phyloP scores from a whole-genome alignment of 2,888 invertebrate genomes.

The Leucoma salicis region DNA sequence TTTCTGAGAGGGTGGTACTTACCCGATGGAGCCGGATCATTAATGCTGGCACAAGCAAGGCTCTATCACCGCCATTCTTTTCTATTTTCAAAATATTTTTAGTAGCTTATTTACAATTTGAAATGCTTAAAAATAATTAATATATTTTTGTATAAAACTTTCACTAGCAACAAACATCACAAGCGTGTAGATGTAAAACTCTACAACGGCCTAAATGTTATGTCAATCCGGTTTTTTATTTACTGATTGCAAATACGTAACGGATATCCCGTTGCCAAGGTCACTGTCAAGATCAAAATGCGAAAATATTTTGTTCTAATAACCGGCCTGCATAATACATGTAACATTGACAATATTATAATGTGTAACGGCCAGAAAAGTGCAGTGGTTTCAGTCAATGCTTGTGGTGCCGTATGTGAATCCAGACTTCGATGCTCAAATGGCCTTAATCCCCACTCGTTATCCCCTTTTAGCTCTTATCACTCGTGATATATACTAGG shows the following conservation, averaged over 20 bases:
- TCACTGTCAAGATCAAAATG: conserved; percentile 25
- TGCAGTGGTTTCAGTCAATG: no score
- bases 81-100: no score
- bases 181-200: not conserved
- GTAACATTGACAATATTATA: conserved; percentile 11
- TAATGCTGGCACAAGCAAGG: no score
- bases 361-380: no score
- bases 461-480: no score
- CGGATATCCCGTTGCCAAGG: conserved; percentile 35
- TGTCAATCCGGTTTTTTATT: conserved; percentile 17
- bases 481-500: no score
- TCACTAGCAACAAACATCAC: not conserved
- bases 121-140: not conserved
- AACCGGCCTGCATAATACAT: conserved; percentile 24
- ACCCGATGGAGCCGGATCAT: no score
- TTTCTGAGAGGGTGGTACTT: no score
- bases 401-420: no score
- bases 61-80: no score
- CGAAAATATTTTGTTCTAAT: conserved; percentile 13
- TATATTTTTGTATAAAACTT: conserved; percentile 1
- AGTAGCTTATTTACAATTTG: conserved; percentile 34
- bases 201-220: not conserved
- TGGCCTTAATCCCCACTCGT: no score
- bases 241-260: conserved; percentile 18
- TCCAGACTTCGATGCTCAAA: no score